Percentiles rank a stretch among this genome's conserved stretches.
phyloP scores from a whole-genome alignment of 2,888 invertebrate species.

The Drosophila subquinaria region DNA sequence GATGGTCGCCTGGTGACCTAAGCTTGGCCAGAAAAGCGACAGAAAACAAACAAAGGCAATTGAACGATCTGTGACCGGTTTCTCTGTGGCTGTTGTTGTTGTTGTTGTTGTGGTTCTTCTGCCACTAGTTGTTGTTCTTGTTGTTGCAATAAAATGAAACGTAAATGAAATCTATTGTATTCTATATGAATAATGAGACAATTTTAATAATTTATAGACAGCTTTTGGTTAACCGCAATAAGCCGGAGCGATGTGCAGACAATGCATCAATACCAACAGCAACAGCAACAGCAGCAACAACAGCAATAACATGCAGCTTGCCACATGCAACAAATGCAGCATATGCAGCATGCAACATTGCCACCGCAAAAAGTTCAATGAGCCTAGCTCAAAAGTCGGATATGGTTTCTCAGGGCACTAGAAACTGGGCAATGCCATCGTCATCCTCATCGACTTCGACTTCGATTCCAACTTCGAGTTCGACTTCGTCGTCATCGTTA shows the following conservation, averaged over 20 bases:
- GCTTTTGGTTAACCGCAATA: conserved; percentile 84
- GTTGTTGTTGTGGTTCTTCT: conserved; percentile 35
- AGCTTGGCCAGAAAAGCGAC: conserved; percentile 43
- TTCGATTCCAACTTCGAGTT: background rate
- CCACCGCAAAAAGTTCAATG: conserved; percentile 80
- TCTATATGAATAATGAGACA: conserved; percentile 86
- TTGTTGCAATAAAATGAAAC: conserved; percentile 78
- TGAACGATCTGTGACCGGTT: conserved; percentile 67
- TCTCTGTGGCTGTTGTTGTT: conserved; percentile 37
- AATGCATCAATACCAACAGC: conserved; percentile 52
- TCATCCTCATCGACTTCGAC: conserved; percentile 5
- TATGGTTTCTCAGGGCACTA: conserved; percentile 61
- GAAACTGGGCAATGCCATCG: conserved; percentile 41
- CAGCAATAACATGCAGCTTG: conserved; percentile 24
- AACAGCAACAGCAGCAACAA: conserved; percentile 10
- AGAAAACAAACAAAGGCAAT: conserved; percentile 58
- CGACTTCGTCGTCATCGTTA: conserved; percentile 35
- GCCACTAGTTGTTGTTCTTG: conserved; percentile 44
- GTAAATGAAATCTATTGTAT: conserved; percentile 84
- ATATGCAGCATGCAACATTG: conserved; percentile 7
- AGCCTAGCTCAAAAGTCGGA: conserved; percentile 69
- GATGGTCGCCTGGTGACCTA: conserved; percentile 50
- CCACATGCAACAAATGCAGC: conserved; percentile 27
- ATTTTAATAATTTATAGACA: conserved; percentile 85
- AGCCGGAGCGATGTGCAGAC: conserved; percentile 58